Evolutionary conservation across 2,888 invertebrate genomes (phyloP).

Genomic region (Rhamnusium bicolor): DNA sequence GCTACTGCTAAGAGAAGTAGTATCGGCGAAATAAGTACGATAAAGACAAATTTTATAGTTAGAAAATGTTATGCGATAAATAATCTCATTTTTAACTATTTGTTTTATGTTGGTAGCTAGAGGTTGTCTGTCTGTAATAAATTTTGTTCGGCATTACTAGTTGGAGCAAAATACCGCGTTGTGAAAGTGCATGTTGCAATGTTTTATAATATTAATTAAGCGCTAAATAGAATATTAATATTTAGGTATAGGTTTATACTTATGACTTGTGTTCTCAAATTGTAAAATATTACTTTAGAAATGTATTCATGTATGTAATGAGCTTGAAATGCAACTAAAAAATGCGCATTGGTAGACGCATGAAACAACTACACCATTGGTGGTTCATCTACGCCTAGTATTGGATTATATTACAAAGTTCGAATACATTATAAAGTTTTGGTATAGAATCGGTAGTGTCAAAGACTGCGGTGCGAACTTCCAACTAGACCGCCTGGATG

Average conservation of each 20-base stretch:
- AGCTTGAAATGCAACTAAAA: too few relatives aligned
- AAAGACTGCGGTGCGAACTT: too few relatives aligned
- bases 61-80: constrained; percentile 7
- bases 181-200: background rate
- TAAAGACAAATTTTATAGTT: background rate
- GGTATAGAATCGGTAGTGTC: too few relatives aligned
- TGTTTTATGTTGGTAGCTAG: background rate
- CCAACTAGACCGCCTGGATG: too few relatives aligned
- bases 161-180: background rate
- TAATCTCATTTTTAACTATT: background rate
- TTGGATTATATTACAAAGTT: too few relatives aligned
- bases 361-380: too few relatives aligned
- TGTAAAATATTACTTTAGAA: too few relatives aligned
- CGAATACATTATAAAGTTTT: too few relatives aligned
- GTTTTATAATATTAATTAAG: background rate
- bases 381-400: too few relatives aligned
- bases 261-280: too few relatives aligned
- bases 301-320: too few relatives aligned
- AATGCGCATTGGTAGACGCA: too few relatives aligned
- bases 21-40: constrained; percentile 2
- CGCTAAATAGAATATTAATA: background rate
- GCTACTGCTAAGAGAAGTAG: background rate
- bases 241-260: background rate
- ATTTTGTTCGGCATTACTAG: background rate
- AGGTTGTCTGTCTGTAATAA: background rate